Percentiles rank a stretch among this genome's conserved stretches.
phyloP scores from a whole-genome alignment of 1,140 invertebrate genomes.

The Hyles vespertilio region DNA sequence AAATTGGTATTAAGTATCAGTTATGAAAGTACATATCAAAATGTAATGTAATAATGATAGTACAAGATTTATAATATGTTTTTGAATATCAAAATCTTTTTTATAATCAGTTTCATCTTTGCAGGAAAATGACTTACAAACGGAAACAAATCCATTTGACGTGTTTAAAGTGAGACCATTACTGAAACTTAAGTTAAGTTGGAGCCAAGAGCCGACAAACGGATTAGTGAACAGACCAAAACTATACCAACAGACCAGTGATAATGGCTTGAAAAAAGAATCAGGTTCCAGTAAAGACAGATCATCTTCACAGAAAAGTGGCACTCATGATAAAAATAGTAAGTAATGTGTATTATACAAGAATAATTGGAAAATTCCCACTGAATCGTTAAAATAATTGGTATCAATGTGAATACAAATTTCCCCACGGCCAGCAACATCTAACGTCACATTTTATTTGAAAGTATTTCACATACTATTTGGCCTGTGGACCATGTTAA shows the following conservation, averaged over 20 bases:
- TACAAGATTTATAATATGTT: too few relatives aligned
- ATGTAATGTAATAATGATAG: too few relatives aligned
- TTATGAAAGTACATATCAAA: too few relatives aligned
- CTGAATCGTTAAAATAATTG: too few relatives aligned
- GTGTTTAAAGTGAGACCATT: slow-evolving; percentile 85
- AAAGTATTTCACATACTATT: too few relatives aligned
- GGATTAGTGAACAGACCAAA: slow-evolving; percentile 82
- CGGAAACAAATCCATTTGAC: slow-evolving; percentile 79
- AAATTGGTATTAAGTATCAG: too few relatives aligned
- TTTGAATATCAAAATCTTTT: too few relatives aligned
- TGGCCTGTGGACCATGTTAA: too few relatives aligned
- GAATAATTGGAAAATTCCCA: too few relatives aligned
- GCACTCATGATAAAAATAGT: slow-evolving; percentile 54
- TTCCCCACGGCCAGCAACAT: too few relatives aligned
- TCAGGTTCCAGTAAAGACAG: slow-evolving; percentile 44
- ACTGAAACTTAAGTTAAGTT: slow-evolving; percentile 89
- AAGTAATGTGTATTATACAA: slow-evolving; percentile 18
- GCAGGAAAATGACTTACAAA: slow-evolving; percentile 66
- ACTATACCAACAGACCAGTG: slow-evolving; percentile 60
- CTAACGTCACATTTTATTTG: too few relatives aligned
- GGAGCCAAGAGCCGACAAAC: slow-evolving; percentile 85
- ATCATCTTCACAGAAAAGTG: slow-evolving; percentile 39
- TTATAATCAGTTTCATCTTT: slow-evolving; percentile 12
- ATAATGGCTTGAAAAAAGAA: slow-evolving; percentile 62
- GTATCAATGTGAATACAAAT: too few relatives aligned